phyloP scores from a whole-genome alignment of 2,113 vertebrate genomes.

The Dasyprocta punctata region DNA sequence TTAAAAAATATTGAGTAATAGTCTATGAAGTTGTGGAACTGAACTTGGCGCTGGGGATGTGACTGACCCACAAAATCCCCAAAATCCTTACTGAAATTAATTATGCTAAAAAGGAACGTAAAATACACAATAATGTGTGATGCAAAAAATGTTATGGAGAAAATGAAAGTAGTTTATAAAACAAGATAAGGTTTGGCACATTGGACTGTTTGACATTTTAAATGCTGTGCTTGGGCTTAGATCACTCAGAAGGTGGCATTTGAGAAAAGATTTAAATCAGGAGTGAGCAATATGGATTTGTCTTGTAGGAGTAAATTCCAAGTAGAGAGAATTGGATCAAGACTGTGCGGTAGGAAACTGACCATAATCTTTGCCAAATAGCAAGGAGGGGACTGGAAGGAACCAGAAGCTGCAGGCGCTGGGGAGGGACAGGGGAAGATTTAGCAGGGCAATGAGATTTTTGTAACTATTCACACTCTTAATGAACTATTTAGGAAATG shows the following conservation, averaged over 20 bases:
- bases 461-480: not conserved
- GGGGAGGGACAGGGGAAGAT: not conserved
- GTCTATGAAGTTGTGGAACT: not conserved
- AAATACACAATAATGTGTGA: too few species aligned
- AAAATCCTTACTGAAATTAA: not conserved
- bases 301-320: not conserved
- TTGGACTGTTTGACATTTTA: not conserved
- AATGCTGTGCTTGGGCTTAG: not conserved
- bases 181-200: not conserved
- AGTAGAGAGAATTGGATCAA: not conserved
- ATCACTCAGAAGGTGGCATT: not conserved
- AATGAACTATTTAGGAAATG: not conserved
- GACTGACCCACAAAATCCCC: not conserved
- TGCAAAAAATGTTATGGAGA: too few species aligned
- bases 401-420: not conserved
- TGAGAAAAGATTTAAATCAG: not conserved
- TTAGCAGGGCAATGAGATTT: not conserved
- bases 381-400: rapidly evolving
- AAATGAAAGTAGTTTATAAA: not conserved
- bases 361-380: not conserved
- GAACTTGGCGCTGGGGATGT: not conserved
- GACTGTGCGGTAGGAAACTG: not conserved
- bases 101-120: not conserved
- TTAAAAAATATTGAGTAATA: not conserved
- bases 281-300: too few species aligned